These are phyloP conservation scores for Patella pellucida DNA, from an alignment of 2,888 invertebrate genomes.

Conservation along the genomic window DNA sequence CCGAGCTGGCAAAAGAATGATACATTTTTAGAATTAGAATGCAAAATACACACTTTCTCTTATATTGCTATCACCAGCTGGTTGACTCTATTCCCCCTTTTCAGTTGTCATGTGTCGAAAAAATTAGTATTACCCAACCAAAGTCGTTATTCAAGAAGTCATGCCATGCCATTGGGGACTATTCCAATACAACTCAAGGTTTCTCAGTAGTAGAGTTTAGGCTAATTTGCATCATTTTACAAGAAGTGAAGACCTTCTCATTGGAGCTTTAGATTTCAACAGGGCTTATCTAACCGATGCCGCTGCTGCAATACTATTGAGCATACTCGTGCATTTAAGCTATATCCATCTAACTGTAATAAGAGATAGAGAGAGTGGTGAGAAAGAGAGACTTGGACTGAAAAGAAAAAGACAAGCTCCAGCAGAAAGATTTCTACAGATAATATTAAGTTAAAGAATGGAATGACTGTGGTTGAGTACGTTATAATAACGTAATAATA, in stretches of 20 bases:
- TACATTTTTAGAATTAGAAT: slow-evolving; percentile 16
- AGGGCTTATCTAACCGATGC: background rate
- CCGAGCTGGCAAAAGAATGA: slow-evolving; percentile 46
- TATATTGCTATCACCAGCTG: no score
- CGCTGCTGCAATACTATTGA: background rate
- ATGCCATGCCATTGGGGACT: slow-evolving; percentile 4
- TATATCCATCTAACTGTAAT: background rate
- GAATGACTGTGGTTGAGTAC: no score
- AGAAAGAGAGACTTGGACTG: background rate
- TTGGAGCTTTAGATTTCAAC: slow-evolving; percentile 9
- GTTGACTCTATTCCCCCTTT: no score
- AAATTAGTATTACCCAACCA: no score
- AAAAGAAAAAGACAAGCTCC: background rate
- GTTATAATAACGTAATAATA: no score
- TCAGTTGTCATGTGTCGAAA: no score
- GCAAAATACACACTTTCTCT: no score
- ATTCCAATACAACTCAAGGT: background rate
- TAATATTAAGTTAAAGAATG: no score
- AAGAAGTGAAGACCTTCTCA: background rate
- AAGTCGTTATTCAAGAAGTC: no score
- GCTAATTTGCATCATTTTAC: slow-evolving; percentile 11
- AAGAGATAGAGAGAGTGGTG: background rate
- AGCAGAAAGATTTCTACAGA: background rate
- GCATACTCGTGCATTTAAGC: background rate
- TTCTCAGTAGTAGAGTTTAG: background rate